Evolutionary conservation across 1,140 invertebrate species (phyloP).

Genomic region (Vanessa tameamea): DNA sequence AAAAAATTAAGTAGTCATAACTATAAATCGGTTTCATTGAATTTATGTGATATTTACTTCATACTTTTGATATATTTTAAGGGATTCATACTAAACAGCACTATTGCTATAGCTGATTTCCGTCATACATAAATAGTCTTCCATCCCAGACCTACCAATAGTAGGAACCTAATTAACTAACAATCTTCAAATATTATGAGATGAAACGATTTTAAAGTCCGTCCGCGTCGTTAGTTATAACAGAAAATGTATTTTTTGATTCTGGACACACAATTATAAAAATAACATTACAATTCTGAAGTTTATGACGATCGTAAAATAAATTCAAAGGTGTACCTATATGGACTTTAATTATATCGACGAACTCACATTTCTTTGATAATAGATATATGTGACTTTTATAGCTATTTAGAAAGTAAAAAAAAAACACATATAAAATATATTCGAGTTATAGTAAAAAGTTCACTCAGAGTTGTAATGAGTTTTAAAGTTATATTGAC

Average conservation of each 20-base stretch:
- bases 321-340: constrained; percentile 19
- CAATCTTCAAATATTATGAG: neutral
- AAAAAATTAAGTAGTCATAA: too few species aligned
- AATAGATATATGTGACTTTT: constrained; percentile 29
- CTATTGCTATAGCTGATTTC: too few species aligned
- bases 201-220: neutral
- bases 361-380: constrained; percentile 24
- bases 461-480: neutral
- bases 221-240: constrained; percentile 11
- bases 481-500: neutral
- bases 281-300: constrained; percentile 21
- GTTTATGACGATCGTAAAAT: constrained; percentile 36
- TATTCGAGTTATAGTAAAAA: neutral
- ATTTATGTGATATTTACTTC: too few species aligned
- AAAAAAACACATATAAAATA: neutral
- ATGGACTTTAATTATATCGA: constrained; percentile 32
- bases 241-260: constrained; percentile 22
- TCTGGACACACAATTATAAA: constrained; percentile 23
- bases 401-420: neutral
- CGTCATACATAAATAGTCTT: too few species aligned
- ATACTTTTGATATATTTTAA: too few species aligned
- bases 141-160: too few species aligned
- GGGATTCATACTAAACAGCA: too few species aligned
- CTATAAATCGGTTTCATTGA: neutral
- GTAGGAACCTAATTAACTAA: too few species aligned